phyloP scores from a whole-genome alignment of 2,113 vertebrate species.

The Taxidea taxus region DNA sequence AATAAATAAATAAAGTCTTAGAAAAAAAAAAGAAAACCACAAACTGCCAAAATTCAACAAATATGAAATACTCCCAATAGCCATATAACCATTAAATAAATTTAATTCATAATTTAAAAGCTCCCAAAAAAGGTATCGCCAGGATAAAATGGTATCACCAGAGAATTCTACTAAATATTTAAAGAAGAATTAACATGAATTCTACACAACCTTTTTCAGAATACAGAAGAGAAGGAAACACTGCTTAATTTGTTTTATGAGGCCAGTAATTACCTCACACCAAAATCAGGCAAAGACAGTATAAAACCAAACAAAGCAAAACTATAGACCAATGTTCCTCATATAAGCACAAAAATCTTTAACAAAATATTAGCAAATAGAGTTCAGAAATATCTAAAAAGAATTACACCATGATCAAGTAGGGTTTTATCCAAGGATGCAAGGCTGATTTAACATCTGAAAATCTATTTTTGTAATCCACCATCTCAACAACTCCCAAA shows the following conservation, averaged over 20 bases:
- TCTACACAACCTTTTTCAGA: background rate
- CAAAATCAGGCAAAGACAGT: background rate
- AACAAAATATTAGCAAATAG: slow-evolving; percentile 5
- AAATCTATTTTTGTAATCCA: background rate
- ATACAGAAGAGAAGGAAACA: background rate
- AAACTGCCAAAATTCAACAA: slow-evolving; percentile 28
- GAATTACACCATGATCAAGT: background rate
- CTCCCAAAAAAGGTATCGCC: background rate
- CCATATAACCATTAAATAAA: background rate
- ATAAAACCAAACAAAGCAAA: background rate
- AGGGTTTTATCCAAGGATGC: background rate
- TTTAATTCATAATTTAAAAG: background rate
- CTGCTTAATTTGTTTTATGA: background rate
- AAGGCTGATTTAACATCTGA: background rate
- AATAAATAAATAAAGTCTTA: no score
- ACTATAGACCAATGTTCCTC: background rate
- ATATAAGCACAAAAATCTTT: background rate
- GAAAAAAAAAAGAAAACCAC: background rate
- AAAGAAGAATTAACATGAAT: slow-evolving; percentile 3
- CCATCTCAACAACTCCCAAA: background rate
- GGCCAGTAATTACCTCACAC: background rate
- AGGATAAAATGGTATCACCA: background rate
- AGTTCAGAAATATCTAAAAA: slow-evolving; percentile 1
- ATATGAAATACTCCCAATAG: slow-evolving; percentile 33
- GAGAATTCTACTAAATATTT: background rate